These are phyloP conservation scores for Enteromius unitaeniatus DNA, from an alignment of 2,797 vertebrate species.

Conservation along the genomic window DNA sequence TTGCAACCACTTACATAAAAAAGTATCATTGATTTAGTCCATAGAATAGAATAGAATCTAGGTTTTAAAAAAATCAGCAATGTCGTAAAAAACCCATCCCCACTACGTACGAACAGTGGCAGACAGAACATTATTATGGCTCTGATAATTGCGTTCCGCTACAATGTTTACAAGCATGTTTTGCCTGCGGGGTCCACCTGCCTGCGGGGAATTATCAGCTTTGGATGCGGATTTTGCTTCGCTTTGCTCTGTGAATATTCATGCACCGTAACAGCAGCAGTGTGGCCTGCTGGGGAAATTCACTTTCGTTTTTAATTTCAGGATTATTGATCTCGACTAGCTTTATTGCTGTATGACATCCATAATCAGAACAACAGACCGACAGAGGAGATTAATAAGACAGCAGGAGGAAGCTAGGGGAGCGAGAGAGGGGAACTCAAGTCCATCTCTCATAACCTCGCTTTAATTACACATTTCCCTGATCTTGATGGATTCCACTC, in stretches of 20 bases:
- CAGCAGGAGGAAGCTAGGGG: conserved; percentile 64
- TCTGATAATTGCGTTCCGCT: neutral
- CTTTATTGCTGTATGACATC: conserved; percentile 83
- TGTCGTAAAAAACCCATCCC: too few species aligned
- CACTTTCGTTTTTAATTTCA: conserved; percentile 87
- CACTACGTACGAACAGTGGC: neutral
- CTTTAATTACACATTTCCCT: conserved; percentile 78
- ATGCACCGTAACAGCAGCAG: conserved; percentile 74
- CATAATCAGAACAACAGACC: conserved; percentile 86
- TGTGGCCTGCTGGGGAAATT: conserved; percentile 82
- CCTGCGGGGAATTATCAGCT: too few species aligned
- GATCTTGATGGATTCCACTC: conserved; percentile 79
- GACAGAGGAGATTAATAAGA: conserved; percentile 83
- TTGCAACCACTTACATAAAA: too few species aligned
- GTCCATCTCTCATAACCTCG: conserved; percentile 76
- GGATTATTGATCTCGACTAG: conserved; percentile 82
- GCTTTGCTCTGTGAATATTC: conserved; percentile 38
- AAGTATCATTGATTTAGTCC: too few species aligned
- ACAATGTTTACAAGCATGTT: conserved; percentile 1
- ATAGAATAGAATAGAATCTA: neutral
- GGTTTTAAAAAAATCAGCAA: neutral
- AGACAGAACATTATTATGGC: neutral
- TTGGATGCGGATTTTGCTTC: neutral
- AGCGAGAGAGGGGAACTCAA: conserved; percentile 62
- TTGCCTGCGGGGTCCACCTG: neutral